These are phyloP conservation scores for Rhimphoctona megacephalus DNA, from an alignment of 2,888 invertebrate genomes.

Conservation along the genomic window DNA sequence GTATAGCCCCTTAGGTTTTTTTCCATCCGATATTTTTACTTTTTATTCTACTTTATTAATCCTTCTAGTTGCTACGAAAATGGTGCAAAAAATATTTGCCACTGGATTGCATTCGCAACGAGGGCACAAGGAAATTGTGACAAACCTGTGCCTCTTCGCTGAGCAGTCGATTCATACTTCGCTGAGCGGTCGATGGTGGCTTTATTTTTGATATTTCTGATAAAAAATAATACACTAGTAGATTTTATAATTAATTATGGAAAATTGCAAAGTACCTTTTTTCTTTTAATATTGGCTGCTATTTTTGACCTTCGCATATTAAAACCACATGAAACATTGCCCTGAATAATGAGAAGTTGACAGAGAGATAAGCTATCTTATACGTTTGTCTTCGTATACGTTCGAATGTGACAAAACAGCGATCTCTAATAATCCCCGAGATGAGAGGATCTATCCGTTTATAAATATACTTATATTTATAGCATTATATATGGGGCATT, in stretches of 20 bases:
- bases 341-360: slow-evolving; percentile 18
- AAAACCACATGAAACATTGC: slow-evolving; percentile 5
- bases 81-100: neutral
- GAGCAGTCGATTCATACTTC: neutral
- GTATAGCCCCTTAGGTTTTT: neutral
- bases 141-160: neutral
- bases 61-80: neutral
- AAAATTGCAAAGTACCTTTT: too few species aligned
- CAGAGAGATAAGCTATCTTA: slow-evolving; percentile 1
- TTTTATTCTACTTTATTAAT: neutral
- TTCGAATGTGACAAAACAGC: neutral
- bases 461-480: neutral
- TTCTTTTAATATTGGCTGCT: neutral
- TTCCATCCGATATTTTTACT: neutral
- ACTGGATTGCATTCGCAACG: neutral
- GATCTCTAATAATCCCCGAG: slow-evolving; percentile 15
- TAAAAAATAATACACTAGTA: neutral
- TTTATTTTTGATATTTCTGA: neutral
- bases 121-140: neutral
- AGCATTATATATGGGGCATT: neutral
- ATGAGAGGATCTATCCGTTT: slow-evolving; percentile 14
- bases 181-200: neutral
- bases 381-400: neutral
- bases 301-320: neutral
- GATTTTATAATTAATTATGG: too few species aligned